A percentile compares a stretch with the other conserved stretches of the same genome.
These are phyloP conservation scores for Uria aalge DNA, from an alignment of 2,113 vertebrate genomes.

Conservation along the genomic window DNA sequence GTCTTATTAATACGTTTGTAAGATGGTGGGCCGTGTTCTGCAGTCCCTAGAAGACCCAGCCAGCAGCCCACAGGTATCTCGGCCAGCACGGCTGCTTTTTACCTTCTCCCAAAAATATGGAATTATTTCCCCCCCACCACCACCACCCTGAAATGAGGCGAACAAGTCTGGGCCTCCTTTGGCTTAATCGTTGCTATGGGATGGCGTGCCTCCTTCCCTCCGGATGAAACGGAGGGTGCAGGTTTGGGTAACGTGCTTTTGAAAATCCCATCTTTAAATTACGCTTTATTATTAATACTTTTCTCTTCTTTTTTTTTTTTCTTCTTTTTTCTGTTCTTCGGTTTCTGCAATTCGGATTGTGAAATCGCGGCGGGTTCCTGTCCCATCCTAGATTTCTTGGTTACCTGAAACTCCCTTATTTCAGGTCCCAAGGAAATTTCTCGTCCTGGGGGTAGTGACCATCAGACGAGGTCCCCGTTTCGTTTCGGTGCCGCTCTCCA, in stretches of 20 bases:
- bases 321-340: neutral
- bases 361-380: neutral
- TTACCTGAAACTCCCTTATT: neutral
- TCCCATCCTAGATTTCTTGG: neutral
- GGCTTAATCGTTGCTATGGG: constrained; percentile 39
- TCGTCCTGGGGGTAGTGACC: neutral
- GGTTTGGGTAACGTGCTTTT: constrained; percentile 7
- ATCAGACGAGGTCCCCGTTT: neutral
- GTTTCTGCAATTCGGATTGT: constrained; percentile 21
- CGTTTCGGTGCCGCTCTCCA: neutral
- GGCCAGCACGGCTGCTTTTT: neutral
- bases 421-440: neutral
- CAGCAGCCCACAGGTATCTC: neutral
- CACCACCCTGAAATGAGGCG: neutral
- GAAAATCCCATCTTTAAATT: constrained; percentile 47
- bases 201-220: constrained; percentile 5
- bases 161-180: constrained; percentile 41
- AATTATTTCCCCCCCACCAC: neutral
- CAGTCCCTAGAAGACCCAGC: neutral
- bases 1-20: neutral
- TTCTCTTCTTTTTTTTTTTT: neutral
- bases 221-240: neutral
- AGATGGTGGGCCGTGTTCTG: neutral
- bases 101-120: neutral
- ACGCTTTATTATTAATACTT: neutral